These are phyloP conservation scores for Alfaro cultratus DNA, from an alignment of 2,797 vertebrate genomes.

Conservation along the genomic window DNA sequence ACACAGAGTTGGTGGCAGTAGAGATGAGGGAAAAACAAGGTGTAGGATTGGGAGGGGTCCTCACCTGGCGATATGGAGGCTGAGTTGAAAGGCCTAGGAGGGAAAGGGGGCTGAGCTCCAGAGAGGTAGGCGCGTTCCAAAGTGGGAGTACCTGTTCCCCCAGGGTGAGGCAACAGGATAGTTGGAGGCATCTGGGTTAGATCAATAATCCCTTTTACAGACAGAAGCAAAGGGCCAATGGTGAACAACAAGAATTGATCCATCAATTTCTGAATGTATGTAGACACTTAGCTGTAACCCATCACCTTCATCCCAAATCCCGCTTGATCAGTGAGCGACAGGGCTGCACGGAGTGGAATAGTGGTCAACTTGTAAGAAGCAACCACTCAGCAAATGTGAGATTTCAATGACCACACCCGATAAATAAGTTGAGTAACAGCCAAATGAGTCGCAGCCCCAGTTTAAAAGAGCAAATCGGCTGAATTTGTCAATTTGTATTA, in stretches of 20 bases:
- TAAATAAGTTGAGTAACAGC: slow-evolving; percentile 48
- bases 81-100: slow-evolving; percentile 94
- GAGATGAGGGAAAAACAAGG: slow-evolving; percentile 55
- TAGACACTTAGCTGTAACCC: slow-evolving; percentile 71
- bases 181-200: slow-evolving; percentile 99
- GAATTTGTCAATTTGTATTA: slow-evolving; percentile 69
- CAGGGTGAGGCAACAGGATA: slow-evolving; percentile 98
- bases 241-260: slow-evolving; percentile 83
- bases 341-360: slow-evolving; percentile 70
- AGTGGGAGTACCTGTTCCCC: slow-evolving; percentile 93
- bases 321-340: slow-evolving; percentile 61
- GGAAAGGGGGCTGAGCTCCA: slow-evolving; percentile 94
- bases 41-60: slow-evolving; percentile 63
- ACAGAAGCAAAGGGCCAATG: slow-evolving; percentile 90
- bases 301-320: slow-evolving; percentile 67
- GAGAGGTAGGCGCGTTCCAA: slow-evolving; percentile 98
- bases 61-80: slow-evolving; percentile 96
- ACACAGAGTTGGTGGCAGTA: slow-evolving; percentile 56
- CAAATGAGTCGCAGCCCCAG: slow-evolving; percentile 70
- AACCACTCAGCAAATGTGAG: slow-evolving; percentile 67
- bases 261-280: slow-evolving; percentile 74
- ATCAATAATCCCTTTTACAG: slow-evolving; percentile 98
- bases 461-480: slow-evolving; percentile 58
- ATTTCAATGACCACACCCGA: slow-evolving; percentile 55
- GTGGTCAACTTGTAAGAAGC: slow-evolving; percentile 70